Base-by-base conservation (phyloP, 1,140 invertebrate species). In the Rhagoletis zephyria region DNA sequence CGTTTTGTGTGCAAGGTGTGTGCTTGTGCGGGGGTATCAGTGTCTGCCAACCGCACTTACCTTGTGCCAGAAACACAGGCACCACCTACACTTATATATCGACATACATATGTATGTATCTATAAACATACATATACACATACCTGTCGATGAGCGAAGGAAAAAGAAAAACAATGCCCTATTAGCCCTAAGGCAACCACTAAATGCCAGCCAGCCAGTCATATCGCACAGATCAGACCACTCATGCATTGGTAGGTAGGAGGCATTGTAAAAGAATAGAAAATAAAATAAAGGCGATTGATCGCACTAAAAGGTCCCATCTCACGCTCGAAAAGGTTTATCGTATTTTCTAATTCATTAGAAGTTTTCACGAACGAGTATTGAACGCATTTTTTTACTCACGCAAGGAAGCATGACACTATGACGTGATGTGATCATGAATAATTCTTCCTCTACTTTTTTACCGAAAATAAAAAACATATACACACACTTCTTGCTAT, bases 391-490 rank as follows among this genome's bases (percentile, higher is more conserved):
- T 9, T 51, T 77, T 16, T 77, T 77, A 30, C 6, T 19, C 10
- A 30, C 16, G 63, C 9, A 19, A 42, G 65, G 19, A 30, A 70
- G 30, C 5, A 40, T n/a, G 67, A 12, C 67, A 74, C 74, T 81
- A 56, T 81, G 74, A 81, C 74, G 74, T 81, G 67, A 74, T 74
- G 67, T 74, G 74, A 59, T 81, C 74, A 81, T 81, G 45, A 81
- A 56, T 81, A 59, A 9, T 81, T 81, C 56, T 48, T 56, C 51
- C 10, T 10, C 30, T 30, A 30, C 30, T 56, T 56, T 7, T 7
- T 7, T 56, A 56, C 51, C 51, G 10, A 56, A 56, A 1, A 56
- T 7, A 56, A 56, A 56, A 63, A 4, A 63, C 16, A 63, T 4
- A 63, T 14, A 63, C n/a, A 56, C 48, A 81, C 19, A 56, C 1